Evolutionary conservation across 2,888 invertebrate species (phyloP).

Genomic region (Drosophila algonquin): DNA sequence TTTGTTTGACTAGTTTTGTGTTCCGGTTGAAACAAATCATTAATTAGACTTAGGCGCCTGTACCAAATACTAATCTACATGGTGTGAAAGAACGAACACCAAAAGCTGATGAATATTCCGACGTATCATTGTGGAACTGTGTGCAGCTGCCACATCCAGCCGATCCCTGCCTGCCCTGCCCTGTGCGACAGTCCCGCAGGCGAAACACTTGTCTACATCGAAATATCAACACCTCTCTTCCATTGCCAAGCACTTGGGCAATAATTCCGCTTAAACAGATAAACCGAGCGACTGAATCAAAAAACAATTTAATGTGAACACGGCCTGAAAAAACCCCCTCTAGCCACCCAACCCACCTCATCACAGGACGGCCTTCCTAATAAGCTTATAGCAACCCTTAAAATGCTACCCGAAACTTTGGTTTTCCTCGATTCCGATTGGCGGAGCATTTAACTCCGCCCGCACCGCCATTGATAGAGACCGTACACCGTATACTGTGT

Average conservation of each 20-base stretch:
- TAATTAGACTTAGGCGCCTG: slow-evolving; percentile 63
- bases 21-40: slow-evolving; percentile 62
- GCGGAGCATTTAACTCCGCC: slow-evolving; percentile 53
- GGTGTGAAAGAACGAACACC: slow-evolving; percentile 3
- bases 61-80: slow-evolving; percentile 25
- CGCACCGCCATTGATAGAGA: slow-evolving; percentile 66
- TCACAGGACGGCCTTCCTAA: slow-evolving; percentile 39
- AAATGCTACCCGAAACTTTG: slow-evolving; percentile 60
- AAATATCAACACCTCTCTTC: slow-evolving; percentile 30
- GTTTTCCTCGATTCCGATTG: slow-evolving; percentile 50
- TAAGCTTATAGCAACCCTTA: slow-evolving; percentile 67
- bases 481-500: slow-evolving; percentile 6
- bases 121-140: slow-evolving; percentile 33
- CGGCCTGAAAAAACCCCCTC: slow-evolving; percentile 15
- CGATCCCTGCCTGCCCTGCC: not conserved
- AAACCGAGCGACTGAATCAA: slow-evolving; percentile 64
- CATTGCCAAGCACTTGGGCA: slow-evolving; percentile 58
- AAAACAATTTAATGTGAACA: slow-evolving; percentile 61
- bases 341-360: not conserved
- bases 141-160: slow-evolving; percentile 55
- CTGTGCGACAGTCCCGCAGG: slow-evolving; percentile 5
- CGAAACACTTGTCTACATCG: slow-evolving; percentile 47
- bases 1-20: slow-evolving; percentile 30
- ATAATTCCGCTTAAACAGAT: slow-evolving; percentile 78
- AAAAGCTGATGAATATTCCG: slow-evolving; percentile 10